Percentiles rank a stretch among this genome's conserved stretches.
phyloP scores from a whole-genome alignment of 2,797 vertebrate species.

The Phoebastria nigripes region DNA sequence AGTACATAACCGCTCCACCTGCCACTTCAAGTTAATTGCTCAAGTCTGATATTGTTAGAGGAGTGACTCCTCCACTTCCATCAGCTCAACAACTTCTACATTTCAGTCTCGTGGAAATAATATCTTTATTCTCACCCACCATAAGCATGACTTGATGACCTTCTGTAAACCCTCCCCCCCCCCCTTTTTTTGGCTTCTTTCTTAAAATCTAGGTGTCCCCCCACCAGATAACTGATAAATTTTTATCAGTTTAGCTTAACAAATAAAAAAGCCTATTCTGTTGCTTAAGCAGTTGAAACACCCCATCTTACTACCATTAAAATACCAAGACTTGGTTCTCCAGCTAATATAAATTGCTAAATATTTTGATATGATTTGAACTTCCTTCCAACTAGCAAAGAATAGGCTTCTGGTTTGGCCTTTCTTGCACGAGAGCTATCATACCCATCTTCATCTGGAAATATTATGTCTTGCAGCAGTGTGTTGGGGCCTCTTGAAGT shows the following conservation, averaged over 20 bases:
- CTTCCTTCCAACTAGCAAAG: neutral
- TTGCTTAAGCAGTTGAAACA: neutral
- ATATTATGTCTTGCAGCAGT: neutral
- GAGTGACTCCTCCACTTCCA: neutral
- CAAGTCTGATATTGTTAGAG: neutral
- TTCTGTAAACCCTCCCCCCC: rapidly evolving
- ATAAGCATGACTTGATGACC: neutral
- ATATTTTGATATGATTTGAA: neutral
- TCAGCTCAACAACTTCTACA: neutral
- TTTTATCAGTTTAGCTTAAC: neutral
- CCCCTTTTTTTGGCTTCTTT: neutral
- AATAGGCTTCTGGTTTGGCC: neutral
- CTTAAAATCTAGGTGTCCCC: neutral
- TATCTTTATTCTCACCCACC: neutral
- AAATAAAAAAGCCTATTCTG: neutral
- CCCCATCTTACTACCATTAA: neutral
- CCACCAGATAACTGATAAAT: neutral
- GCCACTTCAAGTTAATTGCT: neutral
- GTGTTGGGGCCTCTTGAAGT: neutral
- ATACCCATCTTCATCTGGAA: neutral
- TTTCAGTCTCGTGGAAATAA: neutral
- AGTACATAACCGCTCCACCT: neutral
- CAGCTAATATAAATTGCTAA: neutral
- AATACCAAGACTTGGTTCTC: neutral
- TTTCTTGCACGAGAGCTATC: neutral